A percentile compares a stretch with the other conserved stretches of the same genome.
phyloP scores from a whole-genome alignment of 2,888 invertebrate species.

The Synergus laeviventris region DNA sequence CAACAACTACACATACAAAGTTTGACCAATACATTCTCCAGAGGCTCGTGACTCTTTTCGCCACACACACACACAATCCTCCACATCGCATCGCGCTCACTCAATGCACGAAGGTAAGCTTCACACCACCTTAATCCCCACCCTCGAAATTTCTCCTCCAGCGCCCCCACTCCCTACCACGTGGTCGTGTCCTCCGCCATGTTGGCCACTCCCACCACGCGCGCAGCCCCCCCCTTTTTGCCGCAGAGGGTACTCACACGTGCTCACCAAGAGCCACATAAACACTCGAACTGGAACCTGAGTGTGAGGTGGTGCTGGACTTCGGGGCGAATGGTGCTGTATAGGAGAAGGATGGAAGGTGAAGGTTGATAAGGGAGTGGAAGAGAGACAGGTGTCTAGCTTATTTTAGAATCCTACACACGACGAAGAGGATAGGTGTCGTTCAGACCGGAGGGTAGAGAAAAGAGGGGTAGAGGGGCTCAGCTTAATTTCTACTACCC shows the following conservation, averaged over 20 bases:
- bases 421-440: slow-evolving; percentile 65
- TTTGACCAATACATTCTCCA: slow-evolving; percentile 26
- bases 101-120: slow-evolving; percentile 45
- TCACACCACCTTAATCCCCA: slow-evolving; percentile 55
- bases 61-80: slow-evolving; percentile 38
- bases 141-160: slow-evolving; percentile 63
- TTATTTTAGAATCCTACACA: slow-evolving; percentile 72
- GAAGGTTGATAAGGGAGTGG: slow-evolving; percentile 48
- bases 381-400: slow-evolving; percentile 57
- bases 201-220: slow-evolving; percentile 73
- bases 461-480: slow-evolving; percentile 58
- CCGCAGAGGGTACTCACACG: slow-evolving; percentile 59
- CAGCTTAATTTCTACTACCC: slow-evolving; percentile 73
- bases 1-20: slow-evolving; percentile 45
- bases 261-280: slow-evolving; percentile 46
- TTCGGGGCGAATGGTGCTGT: slow-evolving; percentile 44
- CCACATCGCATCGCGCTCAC: slow-evolving; percentile 48
- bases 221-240: slow-evolving; percentile 64
- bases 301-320: slow-evolving; percentile 51
- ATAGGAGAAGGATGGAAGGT: slow-evolving; percentile 51
- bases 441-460: slow-evolving; percentile 56
- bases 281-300: slow-evolving; percentile 51
- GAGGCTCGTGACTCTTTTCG: slow-evolving; percentile 30
- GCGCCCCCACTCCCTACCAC: slow-evolving; percentile 61
- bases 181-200: slow-evolving; percentile 71